phyloP scores from a whole-genome alignment of 2,113 vertebrate species.

The Vanacampus margaritifer region DNA sequence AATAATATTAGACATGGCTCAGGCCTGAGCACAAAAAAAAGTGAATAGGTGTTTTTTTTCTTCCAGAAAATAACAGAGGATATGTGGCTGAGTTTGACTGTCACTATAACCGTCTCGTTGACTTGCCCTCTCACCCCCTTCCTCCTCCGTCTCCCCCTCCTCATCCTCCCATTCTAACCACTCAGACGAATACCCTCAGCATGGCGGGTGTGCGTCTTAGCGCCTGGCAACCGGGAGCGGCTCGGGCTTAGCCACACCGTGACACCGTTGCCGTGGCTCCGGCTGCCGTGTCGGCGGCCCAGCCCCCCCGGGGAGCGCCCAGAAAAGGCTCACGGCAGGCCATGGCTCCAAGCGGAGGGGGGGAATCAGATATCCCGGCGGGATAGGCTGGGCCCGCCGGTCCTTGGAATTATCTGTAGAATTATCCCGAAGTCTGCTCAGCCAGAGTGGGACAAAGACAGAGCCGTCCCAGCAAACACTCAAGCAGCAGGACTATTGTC shows the following conservation, averaged over 20 bases:
- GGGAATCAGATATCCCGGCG: constrained; percentile 71
- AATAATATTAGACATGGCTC: background rate
- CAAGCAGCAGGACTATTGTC: constrained; percentile 71
- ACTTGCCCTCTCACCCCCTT: background rate
- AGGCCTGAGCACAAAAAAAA: background rate
- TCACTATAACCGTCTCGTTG: constrained; percentile 36
- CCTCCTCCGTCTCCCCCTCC: constrained; percentile 16
- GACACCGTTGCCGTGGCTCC: constrained; percentile 72
- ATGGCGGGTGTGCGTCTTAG: constrained; percentile 71
- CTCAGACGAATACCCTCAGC: constrained; percentile 68
- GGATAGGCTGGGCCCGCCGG: constrained; percentile 71
- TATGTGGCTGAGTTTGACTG: constrained; percentile 66
- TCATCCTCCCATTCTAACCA: constrained; percentile 31
- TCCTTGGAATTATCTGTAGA: constrained; percentile 72
- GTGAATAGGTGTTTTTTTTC: background rate
- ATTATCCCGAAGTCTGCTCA: constrained; percentile 77
- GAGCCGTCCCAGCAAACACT: constrained; percentile 55
- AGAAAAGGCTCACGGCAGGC: constrained; percentile 74
- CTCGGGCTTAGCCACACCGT: constrained; percentile 59
- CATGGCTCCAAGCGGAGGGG: constrained; percentile 78
- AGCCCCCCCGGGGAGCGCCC: constrained; percentile 64
- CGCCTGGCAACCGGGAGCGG: constrained; percentile 73
- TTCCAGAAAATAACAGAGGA: background rate
- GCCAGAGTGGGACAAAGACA: constrained; percentile 72
- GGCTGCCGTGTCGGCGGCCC: constrained; percentile 68